Conservation (phyloP, 2,797 vertebrate genomes). For the Eospalax fontanierii region DNA sequence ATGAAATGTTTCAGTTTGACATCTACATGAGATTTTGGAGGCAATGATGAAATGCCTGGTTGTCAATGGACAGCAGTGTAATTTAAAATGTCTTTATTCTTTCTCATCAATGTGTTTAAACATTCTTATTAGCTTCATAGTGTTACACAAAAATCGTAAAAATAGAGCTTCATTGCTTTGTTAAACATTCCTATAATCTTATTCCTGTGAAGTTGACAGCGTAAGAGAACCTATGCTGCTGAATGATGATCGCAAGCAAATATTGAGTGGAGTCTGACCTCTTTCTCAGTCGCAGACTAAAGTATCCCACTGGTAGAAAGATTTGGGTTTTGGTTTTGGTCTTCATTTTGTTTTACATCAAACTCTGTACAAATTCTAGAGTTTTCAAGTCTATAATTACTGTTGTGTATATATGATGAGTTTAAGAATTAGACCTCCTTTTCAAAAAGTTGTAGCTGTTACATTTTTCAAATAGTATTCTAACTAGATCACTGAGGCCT, state of each 20-base stretch:
- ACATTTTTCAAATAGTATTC: conserved; percentile 63
- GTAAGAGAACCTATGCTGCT: conserved; percentile 50
- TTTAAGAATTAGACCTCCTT: conserved; percentile 56
- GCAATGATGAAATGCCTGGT: conserved; percentile 25
- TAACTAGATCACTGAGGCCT: conserved; percentile 17
- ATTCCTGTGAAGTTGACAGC: conserved; percentile 56
- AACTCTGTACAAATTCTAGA: conserved; percentile 51
- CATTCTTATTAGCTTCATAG: conserved; percentile 34
- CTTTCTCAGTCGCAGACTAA: conserved; percentile 36
- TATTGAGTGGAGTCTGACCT: conserved; percentile 63
- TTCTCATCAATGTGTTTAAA: conserved; percentile 68
- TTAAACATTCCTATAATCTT: conserved; percentile 70
- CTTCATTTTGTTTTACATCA: conserved; percentile 62
- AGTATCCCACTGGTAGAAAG: not conserved
- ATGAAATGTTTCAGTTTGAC: conserved; percentile 62
- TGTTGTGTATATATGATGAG: conserved; percentile 39
- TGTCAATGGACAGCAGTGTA: conserved; percentile 64
- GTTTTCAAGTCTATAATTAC: conserved; percentile 61
- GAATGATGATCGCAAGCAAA: conserved; percentile 70
- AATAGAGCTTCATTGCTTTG: conserved; percentile 50
- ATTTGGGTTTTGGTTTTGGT: not conserved
- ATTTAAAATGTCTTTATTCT: conserved; percentile 55
- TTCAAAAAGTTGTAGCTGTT: conserved; percentile 56
- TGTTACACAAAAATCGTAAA: conserved; percentile 65
- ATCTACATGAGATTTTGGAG: conserved; percentile 59